phyloP scores from a whole-genome alignment of 2,797 vertebrate genomes.

The Octomys mimax region DNA sequence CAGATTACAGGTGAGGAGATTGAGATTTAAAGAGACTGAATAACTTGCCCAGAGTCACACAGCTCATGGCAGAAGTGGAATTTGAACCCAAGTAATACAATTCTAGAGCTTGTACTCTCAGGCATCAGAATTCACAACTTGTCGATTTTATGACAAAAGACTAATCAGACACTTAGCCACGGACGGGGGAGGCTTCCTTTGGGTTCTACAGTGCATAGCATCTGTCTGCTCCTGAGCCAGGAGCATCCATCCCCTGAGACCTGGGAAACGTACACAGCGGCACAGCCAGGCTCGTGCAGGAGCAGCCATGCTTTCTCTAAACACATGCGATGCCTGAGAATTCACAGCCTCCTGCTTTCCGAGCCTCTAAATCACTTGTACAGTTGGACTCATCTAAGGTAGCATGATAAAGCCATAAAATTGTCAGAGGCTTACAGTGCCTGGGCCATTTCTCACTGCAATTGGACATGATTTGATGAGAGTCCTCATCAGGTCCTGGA shows the following conservation, averaged over 20 bases:
- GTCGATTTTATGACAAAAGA: neutral
- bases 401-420: conserved; percentile 48
- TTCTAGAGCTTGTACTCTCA: neutral
- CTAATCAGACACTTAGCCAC: neutral
- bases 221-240: neutral
- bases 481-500: conserved; percentile 62
- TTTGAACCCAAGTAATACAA: neutral
- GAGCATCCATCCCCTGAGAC: neutral
- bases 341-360: conserved; percentile 29
- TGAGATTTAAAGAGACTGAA: neutral
- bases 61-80: neutral
- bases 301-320: conserved; percentile 64
- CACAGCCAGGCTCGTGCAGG: neutral
- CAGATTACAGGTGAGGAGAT: conserved; percentile 8
- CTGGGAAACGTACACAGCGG: neutral
- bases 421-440: conserved; percentile 45
- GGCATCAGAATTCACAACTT: neutral
- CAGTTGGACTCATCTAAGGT: conserved; percentile 60
- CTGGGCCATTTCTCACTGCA: conserved; percentile 73
- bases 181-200: neutral
- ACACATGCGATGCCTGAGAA: conserved; percentile 29
- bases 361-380: conserved; percentile 62
- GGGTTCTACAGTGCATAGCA: neutral
- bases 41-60: neutral
- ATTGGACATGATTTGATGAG: conserved; percentile 77